A percentile compares a stretch with the other conserved stretches of the same genome.
Evolutionary conservation across 1,140 invertebrate genomes (phyloP).

Genomic region (Aricia agestis): DNA sequence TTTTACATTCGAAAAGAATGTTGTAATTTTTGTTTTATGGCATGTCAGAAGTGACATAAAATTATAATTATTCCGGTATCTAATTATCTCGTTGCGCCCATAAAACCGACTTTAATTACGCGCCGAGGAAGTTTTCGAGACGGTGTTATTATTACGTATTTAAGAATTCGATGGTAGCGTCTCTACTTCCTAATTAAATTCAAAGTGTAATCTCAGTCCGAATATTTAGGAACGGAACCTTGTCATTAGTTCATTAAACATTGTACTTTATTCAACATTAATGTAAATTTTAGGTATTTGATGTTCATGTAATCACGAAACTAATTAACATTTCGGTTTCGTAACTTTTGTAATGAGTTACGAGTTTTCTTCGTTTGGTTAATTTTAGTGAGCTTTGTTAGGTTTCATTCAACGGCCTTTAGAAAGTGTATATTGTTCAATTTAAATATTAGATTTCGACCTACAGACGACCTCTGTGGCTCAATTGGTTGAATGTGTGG

Average conservation of each 20-base stretch:
- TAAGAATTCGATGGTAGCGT: background rate
- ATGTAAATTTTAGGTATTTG: slow-evolving; percentile 4
- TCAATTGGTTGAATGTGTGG: too few relatives aligned
- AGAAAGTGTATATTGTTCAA: background rate
- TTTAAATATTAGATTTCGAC: too few relatives aligned
- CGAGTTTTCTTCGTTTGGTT: background rate
- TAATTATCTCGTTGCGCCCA: slow-evolving; percentile 8
- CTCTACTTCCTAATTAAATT: background rate
- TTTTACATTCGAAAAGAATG: slow-evolving; percentile 24
- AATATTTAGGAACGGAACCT: background rate
- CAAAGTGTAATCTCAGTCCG: background rate
- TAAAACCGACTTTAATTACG: background rate
- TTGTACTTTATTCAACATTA: background rate
- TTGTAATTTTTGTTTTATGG: slow-evolving; percentile 21
- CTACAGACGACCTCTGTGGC: too few relatives aligned
- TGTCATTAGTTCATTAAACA: slow-evolving; percentile 1
- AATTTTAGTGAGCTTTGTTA: background rate
- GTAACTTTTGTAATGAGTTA: background rate
- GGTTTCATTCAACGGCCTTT: background rate
- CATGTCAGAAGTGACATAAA: slow-evolving; percentile 18
- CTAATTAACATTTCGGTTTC: background rate
- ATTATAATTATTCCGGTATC: slow-evolving; percentile 17
- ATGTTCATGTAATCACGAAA: background rate
- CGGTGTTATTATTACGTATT: background rate
- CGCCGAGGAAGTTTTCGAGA: slow-evolving; percentile 1